A percentile compares a stretch with the other conserved stretches of the same genome.
Evolutionary conservation across 1,140 invertebrate genomes (phyloP).

Genomic region (Drosophila orena): DNA sequence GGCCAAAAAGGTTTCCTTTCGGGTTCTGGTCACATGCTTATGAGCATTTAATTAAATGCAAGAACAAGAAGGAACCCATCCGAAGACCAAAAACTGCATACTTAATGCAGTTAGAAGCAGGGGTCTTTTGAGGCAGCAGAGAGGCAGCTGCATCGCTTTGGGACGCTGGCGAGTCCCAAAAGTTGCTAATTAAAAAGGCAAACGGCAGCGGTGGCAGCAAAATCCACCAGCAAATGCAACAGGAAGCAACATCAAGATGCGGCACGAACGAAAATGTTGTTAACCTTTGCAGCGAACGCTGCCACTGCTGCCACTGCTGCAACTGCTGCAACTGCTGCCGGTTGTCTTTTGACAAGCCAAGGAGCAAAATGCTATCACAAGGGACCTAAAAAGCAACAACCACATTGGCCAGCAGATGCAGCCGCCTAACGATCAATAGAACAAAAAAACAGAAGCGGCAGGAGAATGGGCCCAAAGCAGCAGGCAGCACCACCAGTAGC

Average conservation of each 20-base stretch:
- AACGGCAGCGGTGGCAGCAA: constrained; percentile 54
- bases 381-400: constrained; percentile 69
- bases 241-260: constrained; percentile 80
- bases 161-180: constrained; percentile 71
- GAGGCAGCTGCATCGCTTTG: constrained; percentile 46
- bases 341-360: constrained; percentile 79
- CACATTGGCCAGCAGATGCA: constrained; percentile 43
- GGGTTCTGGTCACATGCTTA: constrained; percentile 70
- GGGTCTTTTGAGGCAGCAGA: constrained; percentile 2
- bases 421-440: constrained; percentile 80
- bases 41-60: constrained; percentile 83
- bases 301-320: constrained; percentile 20
- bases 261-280: constrained; percentile 80
- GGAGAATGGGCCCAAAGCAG: constrained; percentile 54
- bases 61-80: constrained; percentile 58
- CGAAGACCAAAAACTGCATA: constrained; percentile 68
- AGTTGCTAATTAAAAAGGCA: constrained; percentile 82
- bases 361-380: constrained; percentile 80
- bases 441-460: constrained; percentile 67
- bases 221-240: constrained; percentile 52
- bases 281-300: constrained; percentile 62
- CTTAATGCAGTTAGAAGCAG: constrained; percentile 62
- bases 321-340: constrained; percentile 30
- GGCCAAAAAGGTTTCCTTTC: constrained; percentile 42
- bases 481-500: constrained; percentile 53